A percentile compares a stretch with the other conserved stretches of the same genome.
These are phyloP conservation scores for Neofelis nebulosa DNA, from an alignment of 2,113 vertebrate genomes.

Conservation along the genomic window DNA sequence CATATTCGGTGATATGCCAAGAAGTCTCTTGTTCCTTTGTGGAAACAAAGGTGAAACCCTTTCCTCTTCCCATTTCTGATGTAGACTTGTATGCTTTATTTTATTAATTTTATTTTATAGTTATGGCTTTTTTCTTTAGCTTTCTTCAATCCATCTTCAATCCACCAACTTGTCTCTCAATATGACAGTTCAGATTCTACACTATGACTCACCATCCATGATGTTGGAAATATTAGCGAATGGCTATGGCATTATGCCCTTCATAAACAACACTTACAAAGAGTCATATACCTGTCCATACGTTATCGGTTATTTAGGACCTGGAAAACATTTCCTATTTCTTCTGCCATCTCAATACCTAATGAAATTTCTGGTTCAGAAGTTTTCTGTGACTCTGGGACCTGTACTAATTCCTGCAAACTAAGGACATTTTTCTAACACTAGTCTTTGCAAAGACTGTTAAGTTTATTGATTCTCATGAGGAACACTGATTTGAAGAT, in stretches of 20 bases:
- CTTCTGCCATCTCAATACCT: neutral
- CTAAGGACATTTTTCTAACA: neutral
- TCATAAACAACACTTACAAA: neutral
- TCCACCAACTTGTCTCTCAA: constrained; percentile 1
- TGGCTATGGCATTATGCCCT: neutral
- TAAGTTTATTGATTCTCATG: neutral
- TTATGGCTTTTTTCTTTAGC: neutral
- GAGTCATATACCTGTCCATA: neutral
- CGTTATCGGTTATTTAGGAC: neutral
- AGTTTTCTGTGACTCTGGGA: constrained; percentile 22
- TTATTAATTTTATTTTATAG: constrained; percentile 1
- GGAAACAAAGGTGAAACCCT: constrained; percentile 25
- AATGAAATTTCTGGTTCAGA: neutral
- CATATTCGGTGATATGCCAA: neutral
- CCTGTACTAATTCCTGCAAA: neutral
- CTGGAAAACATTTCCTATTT: neutral
- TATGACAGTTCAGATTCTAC: neutral
- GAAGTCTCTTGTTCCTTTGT: constrained; percentile 24
- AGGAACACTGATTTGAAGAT: neutral
- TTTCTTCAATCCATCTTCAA: neutral
- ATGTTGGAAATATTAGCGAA: neutral
- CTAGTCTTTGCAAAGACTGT: neutral
- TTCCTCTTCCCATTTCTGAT: constrained; percentile 18
- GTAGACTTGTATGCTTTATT: neutral
- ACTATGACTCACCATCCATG: neutral